phyloP scores from a whole-genome alignment of 2,113 vertebrate species.

The Myotis davidii region DNA sequence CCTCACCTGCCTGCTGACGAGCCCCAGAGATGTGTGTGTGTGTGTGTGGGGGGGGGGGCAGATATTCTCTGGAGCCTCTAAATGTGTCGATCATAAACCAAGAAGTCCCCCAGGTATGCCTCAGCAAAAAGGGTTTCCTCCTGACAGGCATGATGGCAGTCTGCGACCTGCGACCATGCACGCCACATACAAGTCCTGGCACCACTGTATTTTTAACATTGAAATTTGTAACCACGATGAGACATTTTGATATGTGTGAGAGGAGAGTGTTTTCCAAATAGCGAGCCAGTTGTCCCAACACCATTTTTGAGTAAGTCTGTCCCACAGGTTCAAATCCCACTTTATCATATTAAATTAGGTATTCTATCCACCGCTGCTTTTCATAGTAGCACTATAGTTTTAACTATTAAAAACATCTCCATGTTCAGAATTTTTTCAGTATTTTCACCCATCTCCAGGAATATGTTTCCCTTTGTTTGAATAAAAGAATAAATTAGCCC shows the following conservation, averaged over 20 bases:
- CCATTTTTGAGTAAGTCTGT: neutral
- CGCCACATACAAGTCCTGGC: neutral
- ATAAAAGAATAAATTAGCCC: neutral
- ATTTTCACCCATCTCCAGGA: neutral
- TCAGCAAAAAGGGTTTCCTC: neutral
- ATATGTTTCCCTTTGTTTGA: neutral
- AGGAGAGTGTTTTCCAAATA: constrained; percentile 6
- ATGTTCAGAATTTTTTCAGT: neutral
- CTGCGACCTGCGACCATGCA: neutral
- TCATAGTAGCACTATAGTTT: neutral
- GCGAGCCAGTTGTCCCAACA: neutral
- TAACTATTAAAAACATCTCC: neutral
- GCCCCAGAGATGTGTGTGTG: neutral
- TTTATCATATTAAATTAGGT: neutral
- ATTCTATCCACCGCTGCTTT: neutral
- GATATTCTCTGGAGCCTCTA: neutral
- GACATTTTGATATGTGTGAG: neutral
- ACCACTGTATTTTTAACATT: neutral
- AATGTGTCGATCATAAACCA: neutral
- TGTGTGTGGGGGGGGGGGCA: too few relatives aligned
- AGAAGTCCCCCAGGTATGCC: neutral
- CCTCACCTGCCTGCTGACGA: neutral
- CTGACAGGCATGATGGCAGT: neutral
- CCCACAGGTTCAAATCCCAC: neutral
- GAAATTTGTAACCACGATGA: neutral